Conservation (phyloP, 2,888 invertebrate species). For the Megastigmus dorsalis region DNA sequence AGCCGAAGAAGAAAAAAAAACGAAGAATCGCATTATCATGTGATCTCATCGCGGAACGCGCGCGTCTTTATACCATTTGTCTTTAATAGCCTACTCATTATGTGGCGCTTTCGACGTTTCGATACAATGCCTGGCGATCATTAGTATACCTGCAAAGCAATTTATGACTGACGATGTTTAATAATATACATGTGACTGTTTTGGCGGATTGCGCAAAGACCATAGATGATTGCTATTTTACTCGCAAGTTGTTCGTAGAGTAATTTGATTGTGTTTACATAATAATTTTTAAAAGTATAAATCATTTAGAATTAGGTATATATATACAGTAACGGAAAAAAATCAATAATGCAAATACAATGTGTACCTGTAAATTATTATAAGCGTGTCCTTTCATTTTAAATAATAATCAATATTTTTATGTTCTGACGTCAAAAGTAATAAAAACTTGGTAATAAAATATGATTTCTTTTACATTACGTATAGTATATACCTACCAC, state of each 20-base stretch:
- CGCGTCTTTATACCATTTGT: no score
- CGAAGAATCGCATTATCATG: no score
- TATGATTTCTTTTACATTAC: neutral
- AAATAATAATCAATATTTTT: no score
- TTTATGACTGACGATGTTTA: constrained; percentile 6
- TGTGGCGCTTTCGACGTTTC: constrained; percentile 15
- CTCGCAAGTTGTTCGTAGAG: neutral
- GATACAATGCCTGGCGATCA: constrained; percentile 5
- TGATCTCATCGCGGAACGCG: constrained; percentile 34
- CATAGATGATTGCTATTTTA: neutral
- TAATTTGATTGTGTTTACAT: neutral
- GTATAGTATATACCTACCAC: neutral
- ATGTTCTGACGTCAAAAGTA: no score
- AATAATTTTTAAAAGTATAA: no score
- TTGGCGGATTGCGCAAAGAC: constrained; percentile 31
- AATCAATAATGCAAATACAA: neutral
- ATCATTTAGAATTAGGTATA: no score
- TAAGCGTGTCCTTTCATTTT: neutral
- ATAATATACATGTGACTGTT: neutral
- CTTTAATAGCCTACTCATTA: neutral
- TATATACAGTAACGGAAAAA: no score
- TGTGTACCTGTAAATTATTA: no score
- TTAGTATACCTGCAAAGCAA: constrained; percentile 30
- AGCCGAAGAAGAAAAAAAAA: neutral
- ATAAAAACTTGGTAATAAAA: neutral